Conservation (phyloP, 2,888 invertebrate species). For the Perizoma affinitatum region DNA sequence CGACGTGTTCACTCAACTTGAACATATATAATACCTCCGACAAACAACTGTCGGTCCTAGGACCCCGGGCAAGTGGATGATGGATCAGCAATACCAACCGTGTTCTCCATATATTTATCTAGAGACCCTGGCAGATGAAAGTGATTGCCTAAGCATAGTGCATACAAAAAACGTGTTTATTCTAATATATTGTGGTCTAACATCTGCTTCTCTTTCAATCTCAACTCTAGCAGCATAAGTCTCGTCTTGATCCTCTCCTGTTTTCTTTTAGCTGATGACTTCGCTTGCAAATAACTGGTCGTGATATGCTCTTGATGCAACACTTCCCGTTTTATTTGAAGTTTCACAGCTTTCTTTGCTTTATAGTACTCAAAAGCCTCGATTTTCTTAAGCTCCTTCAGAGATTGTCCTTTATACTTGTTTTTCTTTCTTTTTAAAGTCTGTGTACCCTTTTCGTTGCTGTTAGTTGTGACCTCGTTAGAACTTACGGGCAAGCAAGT, state of each 20-base stretch:
- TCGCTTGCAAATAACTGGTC: constrained; percentile 4
- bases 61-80: too few relatives aligned
- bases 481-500: not conserved
- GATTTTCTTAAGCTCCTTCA: too few relatives aligned
- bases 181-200: constrained; percentile 4
- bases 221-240: constrained; percentile 2
- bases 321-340: constrained; percentile 4
- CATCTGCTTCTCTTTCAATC: constrained; percentile 1
- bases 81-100: too few relatives aligned
- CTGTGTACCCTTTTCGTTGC: constrained; percentile 4
- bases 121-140: too few relatives aligned
- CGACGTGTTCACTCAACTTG: too few relatives aligned
- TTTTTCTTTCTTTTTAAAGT: not conserved
- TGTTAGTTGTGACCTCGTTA: constrained; percentile 6
- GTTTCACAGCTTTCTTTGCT: constrained; percentile 6
- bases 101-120: too few relatives aligned
- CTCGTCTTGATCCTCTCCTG: constrained; percentile 5
- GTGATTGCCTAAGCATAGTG: too few relatives aligned
- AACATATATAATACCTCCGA: too few relatives aligned
- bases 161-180: not conserved
- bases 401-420: not conserved
- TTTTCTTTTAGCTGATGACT: not conserved
- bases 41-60: too few relatives aligned
- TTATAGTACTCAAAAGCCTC: constrained; percentile 3
- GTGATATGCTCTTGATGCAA: constrained; percentile 7